Evolutionary conservation across 2,113 vertebrate genomes (phyloP), one percentile per base, ranked within the genome.

Genomic region (Carettochelys insculpta): DNA sequence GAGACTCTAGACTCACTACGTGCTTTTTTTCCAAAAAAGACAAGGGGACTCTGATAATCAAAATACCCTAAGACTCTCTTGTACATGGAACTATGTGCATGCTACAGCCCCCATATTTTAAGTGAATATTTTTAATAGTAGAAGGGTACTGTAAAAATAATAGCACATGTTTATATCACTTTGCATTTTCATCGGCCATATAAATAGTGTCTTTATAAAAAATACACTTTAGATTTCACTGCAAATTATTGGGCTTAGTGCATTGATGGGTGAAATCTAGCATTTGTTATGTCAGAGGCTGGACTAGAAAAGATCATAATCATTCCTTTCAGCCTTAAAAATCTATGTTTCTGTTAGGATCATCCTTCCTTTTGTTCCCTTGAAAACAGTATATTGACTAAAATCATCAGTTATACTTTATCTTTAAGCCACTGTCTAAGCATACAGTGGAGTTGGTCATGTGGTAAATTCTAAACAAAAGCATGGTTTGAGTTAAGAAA

Each of bases 161-260:
- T 2, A 73, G 75, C n/a, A 34, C 0, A 1, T 13, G 4, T 20
- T 80, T 6, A 14, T 0, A 22, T 41, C 11, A 41, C 38, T 43
- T 71, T 41, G 22, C 9, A 6, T 41, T 71, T 71, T 71, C n/a
- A 71, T 71, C 43, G 22, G 68, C 68, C 68, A 43, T 43, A 71
- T 25, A 71, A 25, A 11, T n/a, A 71, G 11, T 24, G 38, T 71
- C 38, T 41, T 68, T 68, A 68, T 71, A 38, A 11, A 43, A 19
- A 43, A 22, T 43, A 71, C 43, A 41, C 24, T 38, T 71, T 71
- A 11, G 22, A n/a, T 71, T 71, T 11, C 22, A 6, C 19, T 5
- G 11, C 56, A 61, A 6, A 71, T 71, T 24, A 71, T 24, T 41
- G 38, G n/a, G 20, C 65, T 41, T 41, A 9, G 41, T 71, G 17